Evolutionary conservation across 1,140 invertebrate species (phyloP).

Genomic region (Aphelenchoides fujianensis): DNA sequence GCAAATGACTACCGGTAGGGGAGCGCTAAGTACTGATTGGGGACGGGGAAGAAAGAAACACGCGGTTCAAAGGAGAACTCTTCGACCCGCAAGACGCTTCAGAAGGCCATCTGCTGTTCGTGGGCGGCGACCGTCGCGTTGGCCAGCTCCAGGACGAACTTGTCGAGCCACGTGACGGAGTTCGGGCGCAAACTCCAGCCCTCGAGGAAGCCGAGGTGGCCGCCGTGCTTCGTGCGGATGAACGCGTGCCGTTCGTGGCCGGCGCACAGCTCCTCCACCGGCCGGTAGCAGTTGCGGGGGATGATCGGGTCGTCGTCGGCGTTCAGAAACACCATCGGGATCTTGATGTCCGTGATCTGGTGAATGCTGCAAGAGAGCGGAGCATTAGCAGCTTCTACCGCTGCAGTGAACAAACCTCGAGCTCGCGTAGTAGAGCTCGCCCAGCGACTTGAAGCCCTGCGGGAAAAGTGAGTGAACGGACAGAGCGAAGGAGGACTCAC

Average conservation of each 20-base stretch:
- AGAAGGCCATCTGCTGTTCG: no score
- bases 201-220: slow-evolving; percentile 87
- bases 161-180: slow-evolving; percentile 83
- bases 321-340: slow-evolving; percentile 84
- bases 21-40: no score
- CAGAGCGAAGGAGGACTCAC: no score
- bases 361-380: slow-evolving; percentile 26
- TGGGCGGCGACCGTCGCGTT: slow-evolving; percentile 50
- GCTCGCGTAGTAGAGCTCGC: slow-evolving; percentile 73
- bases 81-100: no score
- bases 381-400: no score
- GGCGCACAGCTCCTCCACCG: slow-evolving; percentile 68
- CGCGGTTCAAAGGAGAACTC: no score
- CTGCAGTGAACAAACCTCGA: slow-evolving; percentile 68
- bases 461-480: no score
- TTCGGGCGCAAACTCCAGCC: slow-evolving; percentile 76
- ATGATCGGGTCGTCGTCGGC: slow-evolving; percentile 82
- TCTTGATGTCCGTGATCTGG: slow-evolving; percentile 54
- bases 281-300: slow-evolving; percentile 71
- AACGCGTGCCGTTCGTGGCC: slow-evolving; percentile 74
- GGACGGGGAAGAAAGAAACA: no score
- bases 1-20: no score
- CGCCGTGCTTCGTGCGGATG: slow-evolving; percentile 79
- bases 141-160: slow-evolving; percentile 70
- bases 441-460: slow-evolving; percentile 75